Conservation (phyloP, 1,140 invertebrate species). For the Cotesia vestalis region DNA sequence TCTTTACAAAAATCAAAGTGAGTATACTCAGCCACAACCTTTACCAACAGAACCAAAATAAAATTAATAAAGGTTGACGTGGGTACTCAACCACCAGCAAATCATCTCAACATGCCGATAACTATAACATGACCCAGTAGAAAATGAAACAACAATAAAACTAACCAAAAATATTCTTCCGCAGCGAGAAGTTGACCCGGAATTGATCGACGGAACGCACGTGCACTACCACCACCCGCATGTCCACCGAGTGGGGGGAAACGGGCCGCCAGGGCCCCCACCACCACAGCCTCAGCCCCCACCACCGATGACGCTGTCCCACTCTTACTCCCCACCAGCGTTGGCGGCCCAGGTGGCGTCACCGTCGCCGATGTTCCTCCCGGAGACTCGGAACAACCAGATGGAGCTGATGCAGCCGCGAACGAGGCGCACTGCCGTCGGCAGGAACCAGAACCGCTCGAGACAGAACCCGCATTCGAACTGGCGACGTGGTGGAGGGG, state of each 20-base stretch:
- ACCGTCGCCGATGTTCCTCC: slow-evolving; percentile 68
- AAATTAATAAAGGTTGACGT: no score
- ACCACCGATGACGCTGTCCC: slow-evolving; percentile 55
- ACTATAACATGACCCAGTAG: neutral
- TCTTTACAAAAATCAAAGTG: no score
- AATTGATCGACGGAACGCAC: slow-evolving; percentile 58
- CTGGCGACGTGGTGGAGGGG: slow-evolving; percentile 54
- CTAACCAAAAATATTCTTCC: slow-evolving; percentile 30
- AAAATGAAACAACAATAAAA: neutral
- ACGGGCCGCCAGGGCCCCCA: slow-evolving; percentile 46
- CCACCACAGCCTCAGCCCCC: no score
- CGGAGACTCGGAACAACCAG: slow-evolving; percentile 63
- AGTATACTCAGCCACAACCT: no score
- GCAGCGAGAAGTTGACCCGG: slow-evolving; percentile 58
- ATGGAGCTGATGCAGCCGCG: slow-evolving; percentile 63
- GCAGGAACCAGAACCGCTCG: slow-evolving; percentile 63
- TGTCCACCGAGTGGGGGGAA: slow-evolving; percentile 48
- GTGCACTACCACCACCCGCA: slow-evolving; percentile 43
- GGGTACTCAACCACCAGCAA: no score
- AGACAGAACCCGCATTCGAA: slow-evolving; percentile 57
- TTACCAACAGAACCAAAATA: no score
- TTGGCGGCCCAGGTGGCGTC: slow-evolving; percentile 61
- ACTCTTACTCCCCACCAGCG: slow-evolving; percentile 62
- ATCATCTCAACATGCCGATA: neutral
- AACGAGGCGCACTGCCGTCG: slow-evolving; percentile 61